These are phyloP conservation scores for Rhinoderma darwinii DNA, from an alignment of 2,113 vertebrate genomes.

Conservation along the genomic window DNA sequence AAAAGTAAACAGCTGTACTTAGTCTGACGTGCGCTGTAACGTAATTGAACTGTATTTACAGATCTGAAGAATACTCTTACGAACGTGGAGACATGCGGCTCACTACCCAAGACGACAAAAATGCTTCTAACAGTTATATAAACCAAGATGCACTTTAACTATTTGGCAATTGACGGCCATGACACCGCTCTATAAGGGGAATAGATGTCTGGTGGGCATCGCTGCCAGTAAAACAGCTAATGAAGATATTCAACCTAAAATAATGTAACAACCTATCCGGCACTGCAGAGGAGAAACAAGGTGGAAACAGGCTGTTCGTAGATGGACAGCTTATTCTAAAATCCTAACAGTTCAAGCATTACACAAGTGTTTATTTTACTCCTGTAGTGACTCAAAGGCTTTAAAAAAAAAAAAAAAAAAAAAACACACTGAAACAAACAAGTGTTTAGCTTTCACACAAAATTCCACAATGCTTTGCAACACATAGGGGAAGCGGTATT, in stretches of 20 bases:
- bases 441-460: too few species aligned
- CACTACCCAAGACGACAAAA: not conserved
- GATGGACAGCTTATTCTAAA: too few species aligned
- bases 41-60: slow-evolving; percentile 12
- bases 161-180: not conserved
- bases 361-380: too few species aligned
- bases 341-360: too few species aligned
- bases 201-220: not conserved
- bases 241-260: not conserved
- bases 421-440: too few species aligned
- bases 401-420: too few species aligned
- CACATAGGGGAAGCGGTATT: too few species aligned
- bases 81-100: not conserved
- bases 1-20: not conserved
- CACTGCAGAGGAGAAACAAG: not conserved
- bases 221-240: too few species aligned
- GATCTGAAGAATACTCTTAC: not conserved
- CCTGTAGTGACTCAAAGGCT: too few species aligned
- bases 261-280: not conserved
- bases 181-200: not conserved
- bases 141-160: not conserved
- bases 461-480: too few species aligned
- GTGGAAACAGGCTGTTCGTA: not conserved
- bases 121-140: not conserved
- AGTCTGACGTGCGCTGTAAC: not conserved